phyloP scores from a whole-genome alignment of 2,113 vertebrate genomes.

The Rynchops niger region DNA sequence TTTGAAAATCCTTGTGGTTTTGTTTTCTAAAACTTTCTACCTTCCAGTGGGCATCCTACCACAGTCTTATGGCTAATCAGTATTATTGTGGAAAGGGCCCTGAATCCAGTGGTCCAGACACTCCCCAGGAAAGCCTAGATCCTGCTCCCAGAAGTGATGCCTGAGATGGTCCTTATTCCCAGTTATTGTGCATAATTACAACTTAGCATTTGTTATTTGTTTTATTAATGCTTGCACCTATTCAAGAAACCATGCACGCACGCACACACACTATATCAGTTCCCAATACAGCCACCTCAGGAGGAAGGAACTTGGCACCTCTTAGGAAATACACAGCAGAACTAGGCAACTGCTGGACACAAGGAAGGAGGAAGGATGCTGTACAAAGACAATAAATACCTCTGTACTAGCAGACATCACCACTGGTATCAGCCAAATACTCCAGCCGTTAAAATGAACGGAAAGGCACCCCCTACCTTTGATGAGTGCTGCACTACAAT shows the following conservation, averaged over 20 bases:
- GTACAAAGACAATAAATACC: neutral
- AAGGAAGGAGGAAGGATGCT: neutral
- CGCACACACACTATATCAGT: fast-evolving
- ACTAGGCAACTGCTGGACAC: neutral
- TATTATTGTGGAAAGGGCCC: neutral
- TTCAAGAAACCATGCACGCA: neutral
- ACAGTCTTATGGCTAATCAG: neutral
- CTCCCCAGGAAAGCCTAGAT: neutral
- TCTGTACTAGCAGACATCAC: neutral
- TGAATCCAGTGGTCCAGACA: neutral
- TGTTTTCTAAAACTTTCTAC: neutral
- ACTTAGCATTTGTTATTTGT: neutral
- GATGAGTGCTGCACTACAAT: neutral
- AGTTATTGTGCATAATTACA: neutral
- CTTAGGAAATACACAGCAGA: neutral
- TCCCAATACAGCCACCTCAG: neutral
- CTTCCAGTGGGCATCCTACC: neutral
- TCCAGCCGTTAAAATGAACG: neutral
- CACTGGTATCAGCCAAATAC: neutral
- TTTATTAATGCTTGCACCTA: neutral
- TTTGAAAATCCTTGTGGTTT: neutral
- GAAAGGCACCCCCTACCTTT: neutral
- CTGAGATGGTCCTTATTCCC: neutral
- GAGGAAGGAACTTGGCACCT: neutral
- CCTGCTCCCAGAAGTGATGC: neutral